These are phyloP conservation scores for Oreonectes daqikongensis DNA, from an alignment of 2,797 vertebrate genomes.

Conservation along the genomic window DNA sequence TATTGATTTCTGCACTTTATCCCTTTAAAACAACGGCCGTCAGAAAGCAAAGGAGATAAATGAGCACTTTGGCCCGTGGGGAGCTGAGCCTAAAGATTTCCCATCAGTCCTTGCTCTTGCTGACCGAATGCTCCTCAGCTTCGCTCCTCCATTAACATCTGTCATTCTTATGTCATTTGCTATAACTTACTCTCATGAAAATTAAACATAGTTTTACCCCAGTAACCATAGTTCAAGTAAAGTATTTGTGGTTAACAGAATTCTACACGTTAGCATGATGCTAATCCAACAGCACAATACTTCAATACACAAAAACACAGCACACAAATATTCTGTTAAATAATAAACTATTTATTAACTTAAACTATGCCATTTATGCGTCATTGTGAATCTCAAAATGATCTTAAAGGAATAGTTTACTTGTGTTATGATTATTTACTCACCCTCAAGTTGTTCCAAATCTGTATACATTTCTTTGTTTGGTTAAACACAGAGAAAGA, in stretches of 20 bases:
- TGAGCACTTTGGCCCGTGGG: slow-evolving; percentile 47
- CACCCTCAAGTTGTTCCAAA: too few species aligned
- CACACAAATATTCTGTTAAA: too few species aligned
- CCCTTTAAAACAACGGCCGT: slow-evolving; percentile 68
- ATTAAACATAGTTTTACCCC: not conserved
- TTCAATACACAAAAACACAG: not conserved
- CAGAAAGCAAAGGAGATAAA: slow-evolving; percentile 59
- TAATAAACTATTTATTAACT: too few species aligned
- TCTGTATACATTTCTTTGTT: too few species aligned
- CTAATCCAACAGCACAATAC: not conserved
- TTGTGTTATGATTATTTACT: too few species aligned
- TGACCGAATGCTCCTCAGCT: slow-evolving; percentile 18
- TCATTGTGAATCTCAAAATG: too few species aligned
- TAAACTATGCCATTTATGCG: too few species aligned
- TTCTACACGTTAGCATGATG: not conserved
- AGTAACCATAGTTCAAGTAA: not conserved
- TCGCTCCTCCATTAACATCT: not conserved
- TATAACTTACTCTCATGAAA: not conserved
- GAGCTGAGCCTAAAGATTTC: slow-evolving; percentile 62
- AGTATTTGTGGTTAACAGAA: not conserved
- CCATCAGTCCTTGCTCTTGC: slow-evolving; percentile 57
- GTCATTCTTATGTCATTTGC: slow-evolving; percentile 1
- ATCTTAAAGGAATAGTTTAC: too few species aligned
- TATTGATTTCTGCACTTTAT: slow-evolving; percentile 65
- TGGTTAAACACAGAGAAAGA: too few species aligned